phyloP scores from a whole-genome alignment of 2,797 vertebrate genomes.

The Anguilla pacifica region DNA sequence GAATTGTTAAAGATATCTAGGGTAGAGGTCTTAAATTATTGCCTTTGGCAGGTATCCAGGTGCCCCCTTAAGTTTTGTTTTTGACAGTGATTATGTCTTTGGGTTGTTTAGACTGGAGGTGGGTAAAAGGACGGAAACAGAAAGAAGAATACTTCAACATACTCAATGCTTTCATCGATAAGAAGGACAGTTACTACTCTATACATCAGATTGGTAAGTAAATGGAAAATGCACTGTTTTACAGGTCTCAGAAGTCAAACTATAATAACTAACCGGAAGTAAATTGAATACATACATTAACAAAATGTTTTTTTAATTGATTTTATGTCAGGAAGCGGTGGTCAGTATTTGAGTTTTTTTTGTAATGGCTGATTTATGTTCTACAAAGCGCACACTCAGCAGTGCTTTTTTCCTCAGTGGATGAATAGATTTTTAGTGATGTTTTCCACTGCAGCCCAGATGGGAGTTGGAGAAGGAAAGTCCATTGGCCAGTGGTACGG shows the following conservation, averaged over 20 bases:
- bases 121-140: slow-evolving; percentile 82
- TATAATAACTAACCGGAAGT: background rate
- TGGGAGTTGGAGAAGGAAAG: slow-evolving; percentile 98
- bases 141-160: slow-evolving; percentile 86
- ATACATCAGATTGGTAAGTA: slow-evolving; percentile 96
- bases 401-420: background rate
- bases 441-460: slow-evolving; percentile 83
- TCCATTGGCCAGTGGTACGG: slow-evolving; percentile 99
- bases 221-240: background rate
- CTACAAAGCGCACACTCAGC: background rate
- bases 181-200: slow-evolving; percentile 98
- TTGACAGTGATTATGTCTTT: background rate
- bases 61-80: background rate
- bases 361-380: background rate
- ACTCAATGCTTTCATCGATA: slow-evolving; percentile 94
- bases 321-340: background rate
- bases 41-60: background rate
- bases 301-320: background rate
- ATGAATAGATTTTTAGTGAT: slow-evolving; percentile 28
- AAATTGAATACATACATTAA: background rate
- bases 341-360: background rate
- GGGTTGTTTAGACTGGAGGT: slow-evolving; percentile 86
- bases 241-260: background rate
- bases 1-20: slow-evolving; percentile 18
- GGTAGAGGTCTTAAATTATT: slow-evolving; percentile 7